Conservation (phyloP, 1,140 invertebrate species). For the Drosophila repleta region DNA sequence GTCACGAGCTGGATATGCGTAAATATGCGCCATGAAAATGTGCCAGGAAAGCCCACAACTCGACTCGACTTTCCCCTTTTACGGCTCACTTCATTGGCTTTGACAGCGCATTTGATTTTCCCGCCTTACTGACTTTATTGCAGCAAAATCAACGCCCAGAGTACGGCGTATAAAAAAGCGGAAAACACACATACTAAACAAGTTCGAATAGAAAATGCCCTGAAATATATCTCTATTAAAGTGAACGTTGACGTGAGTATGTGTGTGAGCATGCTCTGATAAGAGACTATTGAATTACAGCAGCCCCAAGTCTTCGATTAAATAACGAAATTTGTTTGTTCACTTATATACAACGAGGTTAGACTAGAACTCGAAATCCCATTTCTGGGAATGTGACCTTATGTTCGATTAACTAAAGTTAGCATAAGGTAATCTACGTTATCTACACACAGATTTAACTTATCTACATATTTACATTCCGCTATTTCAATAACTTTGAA, state of each 20-base stretch:
- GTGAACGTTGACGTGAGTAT: background rate
- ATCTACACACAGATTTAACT: background rate
- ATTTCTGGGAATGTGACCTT: too few relatives aligned
- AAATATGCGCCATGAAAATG: constrained; percentile 61
- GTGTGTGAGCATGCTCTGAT: background rate
- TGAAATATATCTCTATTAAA: background rate
- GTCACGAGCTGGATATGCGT: constrained; percentile 48
- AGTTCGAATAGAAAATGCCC: background rate
- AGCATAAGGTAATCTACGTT: too few relatives aligned
- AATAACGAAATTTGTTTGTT: too few relatives aligned
- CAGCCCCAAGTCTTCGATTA: too few relatives aligned
- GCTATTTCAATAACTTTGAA: constrained; percentile 40
- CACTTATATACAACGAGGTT: too few relatives aligned
- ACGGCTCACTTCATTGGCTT: constrained; percentile 62
- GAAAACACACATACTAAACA: constrained; percentile 44
- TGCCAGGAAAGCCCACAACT: constrained; percentile 47
- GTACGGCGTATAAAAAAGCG: constrained; percentile 40
- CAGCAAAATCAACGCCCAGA: constrained; percentile 38
- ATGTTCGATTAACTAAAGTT: too few relatives aligned
- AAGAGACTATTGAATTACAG: background rate
- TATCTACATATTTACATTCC: background rate
- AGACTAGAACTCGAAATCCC: too few relatives aligned
- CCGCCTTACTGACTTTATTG: constrained; percentile 72
- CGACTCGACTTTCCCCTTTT: constrained; percentile 59
- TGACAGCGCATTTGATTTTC: constrained; percentile 57